A percentile compares a stretch with the other conserved stretches of the same genome.
phyloP scores from a whole-genome alignment of 1,140 invertebrate species.

The Meloidogyne floridensis region DNA sequence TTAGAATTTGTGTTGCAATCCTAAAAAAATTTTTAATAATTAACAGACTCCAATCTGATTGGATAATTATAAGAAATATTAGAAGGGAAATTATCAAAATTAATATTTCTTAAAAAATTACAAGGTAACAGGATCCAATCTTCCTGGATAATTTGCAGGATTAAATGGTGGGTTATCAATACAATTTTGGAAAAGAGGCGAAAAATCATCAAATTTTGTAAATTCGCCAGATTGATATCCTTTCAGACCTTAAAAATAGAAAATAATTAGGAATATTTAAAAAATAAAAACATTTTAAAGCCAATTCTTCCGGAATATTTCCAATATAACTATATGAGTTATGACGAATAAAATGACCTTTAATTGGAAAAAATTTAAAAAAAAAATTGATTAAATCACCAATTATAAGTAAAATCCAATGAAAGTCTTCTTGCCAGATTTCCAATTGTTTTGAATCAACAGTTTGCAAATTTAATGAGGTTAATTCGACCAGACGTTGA shows the following conservation, averaged over 20 bases:
- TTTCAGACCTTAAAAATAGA: constrained; percentile 5
- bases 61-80: neutral
- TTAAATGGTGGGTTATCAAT: constrained; percentile 24
- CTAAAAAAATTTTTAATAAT: constrained; percentile 16
- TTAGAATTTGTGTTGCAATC: constrained; percentile 25
- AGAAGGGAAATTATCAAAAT: neutral
- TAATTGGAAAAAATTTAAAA: neutral
- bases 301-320: constrained; percentile 28
- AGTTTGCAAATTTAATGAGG: neutral
- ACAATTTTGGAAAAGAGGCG: constrained; percentile 25
- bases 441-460: constrained; percentile 12
- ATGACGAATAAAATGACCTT: constrained; percentile 21
- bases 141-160: constrained; percentile 11
- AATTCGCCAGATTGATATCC: constrained; percentile 34
- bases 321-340: constrained; percentile 11
- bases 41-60: too few relatives aligned
- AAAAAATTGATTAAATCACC: neutral
- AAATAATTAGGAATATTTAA: neutral
- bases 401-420: constrained; percentile 30
- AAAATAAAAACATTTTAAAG: constrained; percentile 27
- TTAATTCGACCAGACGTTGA: constrained; percentile 16
- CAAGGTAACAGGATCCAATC: constrained; percentile 31
- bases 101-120: constrained; percentile 18
- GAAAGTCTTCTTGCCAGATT: constrained; percentile 30
- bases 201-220: constrained; percentile 28